Evolutionary conservation across 2,888 invertebrate species (phyloP), one percentile per base, ranked within the genome.

Genomic region (Linhomoeus sp.): DNA sequence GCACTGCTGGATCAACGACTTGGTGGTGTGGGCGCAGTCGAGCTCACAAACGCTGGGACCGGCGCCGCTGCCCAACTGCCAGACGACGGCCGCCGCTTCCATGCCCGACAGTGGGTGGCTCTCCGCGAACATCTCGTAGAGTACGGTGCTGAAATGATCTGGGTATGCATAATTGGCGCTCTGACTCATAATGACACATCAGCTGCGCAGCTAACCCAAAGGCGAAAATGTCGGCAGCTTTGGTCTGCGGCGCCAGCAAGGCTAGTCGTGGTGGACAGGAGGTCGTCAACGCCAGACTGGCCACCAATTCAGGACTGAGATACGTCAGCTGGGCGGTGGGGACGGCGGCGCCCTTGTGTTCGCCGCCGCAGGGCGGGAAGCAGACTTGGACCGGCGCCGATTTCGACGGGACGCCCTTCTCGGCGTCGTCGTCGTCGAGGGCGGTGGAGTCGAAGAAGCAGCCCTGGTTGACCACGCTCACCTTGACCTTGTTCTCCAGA

Each of bases 381-480:
- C 29, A 29, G 29, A n/a, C n/a, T n/a, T n/a, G n/a, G n/a, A n/a
- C n/a, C n/a, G n/a, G n/a, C n/a, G n/a, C 19, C 22, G 40, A 9
- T 14, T 9, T 40, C 40, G 23, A 41, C n/a, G n/a, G n/a, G n/a
- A n/a, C n/a, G n/a, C n/a, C n/a, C n/a, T n/a, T n/a, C n/a, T n/a
- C n/a, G n/a, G n/a, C n/a, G n/a, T n/a, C n/a, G 43, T 20, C 20
- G 25, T 3, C 26, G 25, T 20, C 58, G 0, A 60, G 56, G 53
- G 63, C 60, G 7, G 7, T 5, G 12, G 29, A 29, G 29, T 12
- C 12, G 29, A 29, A 5, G 29, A 29, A 29, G 29, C 12, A 12
- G 5, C 65, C 62, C 52, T 65, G 65, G 55, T 70, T 70, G 55
- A 70, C 59, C 22, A 69, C 56, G 39, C 63, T 66, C 22, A 68